These are phyloP conservation scores for Serilophus lunatus DNA, from an alignment of 2,113 vertebrate genomes.

Conservation along the genomic window DNA sequence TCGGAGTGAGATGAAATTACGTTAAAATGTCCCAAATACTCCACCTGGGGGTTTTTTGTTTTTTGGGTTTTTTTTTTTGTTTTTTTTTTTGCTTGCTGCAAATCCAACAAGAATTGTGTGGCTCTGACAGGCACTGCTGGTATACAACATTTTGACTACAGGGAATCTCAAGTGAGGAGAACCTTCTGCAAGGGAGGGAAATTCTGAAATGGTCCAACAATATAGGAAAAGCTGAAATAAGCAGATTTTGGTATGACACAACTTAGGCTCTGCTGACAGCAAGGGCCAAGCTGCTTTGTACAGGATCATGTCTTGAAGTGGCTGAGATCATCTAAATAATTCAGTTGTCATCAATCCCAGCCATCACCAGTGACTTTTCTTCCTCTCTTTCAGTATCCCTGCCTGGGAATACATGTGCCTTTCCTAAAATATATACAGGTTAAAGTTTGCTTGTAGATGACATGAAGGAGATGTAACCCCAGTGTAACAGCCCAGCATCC, in stretches of 20 bases:
- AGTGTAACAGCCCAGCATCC: background rate
- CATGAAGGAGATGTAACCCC: background rate
- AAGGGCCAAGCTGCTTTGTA: background rate
- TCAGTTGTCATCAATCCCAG: background rate
- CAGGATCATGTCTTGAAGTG: background rate
- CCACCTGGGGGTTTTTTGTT: no score
- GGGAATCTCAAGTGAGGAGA: background rate
- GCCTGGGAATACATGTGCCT: background rate
- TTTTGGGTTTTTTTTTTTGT: background rate
- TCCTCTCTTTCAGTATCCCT: accelerated
- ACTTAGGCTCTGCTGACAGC: background rate
- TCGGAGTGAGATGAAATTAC: background rate
- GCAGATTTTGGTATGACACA: background rate
- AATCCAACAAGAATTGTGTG: background rate
- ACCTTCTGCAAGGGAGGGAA: background rate
- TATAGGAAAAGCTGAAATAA: background rate
- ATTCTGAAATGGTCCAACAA: background rate
- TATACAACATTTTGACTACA: background rate
- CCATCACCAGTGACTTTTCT: background rate
- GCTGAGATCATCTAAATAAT: background rate
- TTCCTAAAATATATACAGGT: background rate
- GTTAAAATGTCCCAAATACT: background rate
- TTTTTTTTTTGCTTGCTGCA: background rate
- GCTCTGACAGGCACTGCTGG: accelerated
- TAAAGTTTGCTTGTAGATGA: background rate